phyloP scores from a whole-genome alignment of 2,888 invertebrate species.

The Eupithecia abbreviata region DNA sequence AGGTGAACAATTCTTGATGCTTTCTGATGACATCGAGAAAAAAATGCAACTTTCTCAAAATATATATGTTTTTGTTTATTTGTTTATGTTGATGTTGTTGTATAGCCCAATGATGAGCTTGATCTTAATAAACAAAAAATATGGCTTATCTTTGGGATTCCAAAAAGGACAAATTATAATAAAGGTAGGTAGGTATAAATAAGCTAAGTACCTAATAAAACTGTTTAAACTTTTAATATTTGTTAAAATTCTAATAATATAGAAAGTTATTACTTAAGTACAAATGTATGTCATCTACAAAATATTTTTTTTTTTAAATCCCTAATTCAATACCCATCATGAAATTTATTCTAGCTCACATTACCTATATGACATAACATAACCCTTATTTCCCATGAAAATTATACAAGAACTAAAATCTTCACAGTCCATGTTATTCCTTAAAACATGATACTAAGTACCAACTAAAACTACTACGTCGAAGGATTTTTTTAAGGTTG shows the following conservation, averaged over 20 bases:
- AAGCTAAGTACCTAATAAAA: background rate
- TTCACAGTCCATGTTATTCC: background rate
- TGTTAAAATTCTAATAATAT: background rate
- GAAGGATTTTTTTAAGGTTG: background rate
- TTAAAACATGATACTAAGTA: background rate
- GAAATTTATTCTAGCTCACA: no score
- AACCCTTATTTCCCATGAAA: background rate
- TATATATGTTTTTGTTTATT: background rate
- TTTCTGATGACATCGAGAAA: background rate
- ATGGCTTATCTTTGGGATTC: background rate
- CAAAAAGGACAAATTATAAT: no score
- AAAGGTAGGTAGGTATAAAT: no score
- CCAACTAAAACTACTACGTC: background rate
- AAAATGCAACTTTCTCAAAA: background rate
- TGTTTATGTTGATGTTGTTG: background rate
- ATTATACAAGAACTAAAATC: background rate
- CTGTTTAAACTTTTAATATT: background rate
- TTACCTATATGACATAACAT: no score
- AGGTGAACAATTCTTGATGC: slow-evolving; percentile 6
- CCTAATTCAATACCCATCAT: no score
- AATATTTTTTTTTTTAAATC: no score
- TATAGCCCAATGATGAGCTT: background rate
- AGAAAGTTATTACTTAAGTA: no score
- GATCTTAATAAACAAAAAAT: background rate
- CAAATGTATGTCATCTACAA: background rate